Evolutionary conservation across 1,140 invertebrate species (phyloP).

Genomic region (Liolophura sinensis): DNA sequence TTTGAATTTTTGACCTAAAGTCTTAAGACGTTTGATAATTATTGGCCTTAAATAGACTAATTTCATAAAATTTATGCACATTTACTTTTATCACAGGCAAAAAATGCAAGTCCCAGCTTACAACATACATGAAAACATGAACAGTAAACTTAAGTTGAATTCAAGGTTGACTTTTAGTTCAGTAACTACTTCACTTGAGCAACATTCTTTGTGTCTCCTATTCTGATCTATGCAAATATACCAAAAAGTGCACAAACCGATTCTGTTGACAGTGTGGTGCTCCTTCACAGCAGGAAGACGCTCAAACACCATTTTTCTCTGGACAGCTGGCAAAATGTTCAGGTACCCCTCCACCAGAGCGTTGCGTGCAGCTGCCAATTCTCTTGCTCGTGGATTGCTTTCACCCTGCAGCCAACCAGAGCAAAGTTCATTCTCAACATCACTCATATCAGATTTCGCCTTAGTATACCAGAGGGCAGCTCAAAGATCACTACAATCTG

Average conservation of each 20-base stretch:
- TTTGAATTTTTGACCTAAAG: no score
- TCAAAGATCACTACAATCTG: neutral
- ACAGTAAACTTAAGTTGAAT: no score
- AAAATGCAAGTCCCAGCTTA: no score
- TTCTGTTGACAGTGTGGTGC: constrained; percentile 22
- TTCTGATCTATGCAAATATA: constrained; percentile 8
- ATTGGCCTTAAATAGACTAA: no score
- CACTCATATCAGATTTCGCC: constrained; percentile 1
- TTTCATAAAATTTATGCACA: no score
- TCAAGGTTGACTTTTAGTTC: no score
- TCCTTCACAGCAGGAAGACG: constrained; percentile 26
- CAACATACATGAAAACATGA: no score
- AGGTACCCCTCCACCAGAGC: constrained; percentile 55
- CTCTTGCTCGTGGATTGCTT: constrained; percentile 26
- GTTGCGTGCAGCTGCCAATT: constrained; percentile 51
- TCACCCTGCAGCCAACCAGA: constrained; percentile 28
- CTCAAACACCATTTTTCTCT: constrained; percentile 40
- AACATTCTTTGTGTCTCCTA: constrained; percentile 19
- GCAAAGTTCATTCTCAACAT: constrained; percentile 4
- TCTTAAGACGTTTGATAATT: no score
- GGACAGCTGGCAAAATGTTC: constrained; percentile 44
- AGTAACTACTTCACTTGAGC: neutral
- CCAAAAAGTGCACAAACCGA: constrained; percentile 28
- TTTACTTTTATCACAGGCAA: no score
- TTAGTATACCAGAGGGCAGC: neutral